A percentile compares a stretch with the other conserved stretches of the same genome.
phyloP scores from a whole-genome alignment of 2,888 invertebrate genomes.

The Zootermopsis nevadensis region DNA sequence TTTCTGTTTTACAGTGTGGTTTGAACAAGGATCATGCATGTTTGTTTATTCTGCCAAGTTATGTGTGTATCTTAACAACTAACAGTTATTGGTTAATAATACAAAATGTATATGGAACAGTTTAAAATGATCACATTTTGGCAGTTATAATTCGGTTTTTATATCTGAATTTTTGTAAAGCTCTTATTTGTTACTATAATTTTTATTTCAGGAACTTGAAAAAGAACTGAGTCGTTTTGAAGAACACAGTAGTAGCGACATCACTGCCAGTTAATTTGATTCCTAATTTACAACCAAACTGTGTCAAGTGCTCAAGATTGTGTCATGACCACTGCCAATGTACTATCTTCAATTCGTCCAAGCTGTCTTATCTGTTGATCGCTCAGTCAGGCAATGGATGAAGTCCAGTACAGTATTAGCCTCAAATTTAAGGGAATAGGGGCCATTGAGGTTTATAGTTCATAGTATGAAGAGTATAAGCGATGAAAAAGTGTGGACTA shows the following conservation, averaged over 20 bases:
- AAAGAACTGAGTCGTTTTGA: slow-evolving; percentile 47
- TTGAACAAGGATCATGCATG: no score
- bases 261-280: slow-evolving; percentile 48
- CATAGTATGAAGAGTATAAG: background rate
- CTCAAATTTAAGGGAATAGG: background rate
- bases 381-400: background rate
- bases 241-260: slow-evolving; percentile 23
- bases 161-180: no score
- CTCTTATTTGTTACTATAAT: background rate
- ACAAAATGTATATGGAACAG: no score
- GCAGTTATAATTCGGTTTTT: no score
- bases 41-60: no score
- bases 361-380: background rate
- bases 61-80: no score
- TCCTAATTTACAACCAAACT: slow-evolving; percentile 17
- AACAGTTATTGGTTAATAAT: no score
- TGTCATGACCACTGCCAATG: slow-evolving; percentile 32
- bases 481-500: no score
- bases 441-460: background rate
- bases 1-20: no score
- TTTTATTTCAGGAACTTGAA: slow-evolving; percentile 47
- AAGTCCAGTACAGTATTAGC: slow-evolving; percentile 34
- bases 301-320: slow-evolving; percentile 42
- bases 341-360: slow-evolving; percentile 27
- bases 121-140: no score